Conservation (phyloP, 2,797 vertebrate genomes). For the Xiphophorus birchmanni region DNA sequence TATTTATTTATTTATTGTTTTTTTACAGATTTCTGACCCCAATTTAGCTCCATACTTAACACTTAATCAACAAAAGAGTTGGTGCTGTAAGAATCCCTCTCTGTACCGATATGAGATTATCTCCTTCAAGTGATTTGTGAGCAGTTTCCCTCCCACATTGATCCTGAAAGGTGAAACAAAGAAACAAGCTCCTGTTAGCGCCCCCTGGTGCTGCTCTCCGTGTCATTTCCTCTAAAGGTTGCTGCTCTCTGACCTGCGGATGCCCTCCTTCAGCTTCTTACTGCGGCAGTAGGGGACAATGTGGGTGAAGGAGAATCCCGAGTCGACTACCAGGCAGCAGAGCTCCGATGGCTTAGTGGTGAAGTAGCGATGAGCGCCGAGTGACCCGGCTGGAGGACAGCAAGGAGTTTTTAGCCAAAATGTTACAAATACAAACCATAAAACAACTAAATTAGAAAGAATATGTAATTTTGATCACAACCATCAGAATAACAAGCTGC, state of each 20-base stretch:
- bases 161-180: slow-evolving; percentile 79
- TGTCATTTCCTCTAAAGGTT: background rate
- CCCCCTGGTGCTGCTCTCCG: background rate
- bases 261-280: slow-evolving; percentile 95
- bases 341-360: slow-evolving; percentile 88
- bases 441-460: background rate
- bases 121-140: slow-evolving; percentile 98
- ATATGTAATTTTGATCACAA: background rate
- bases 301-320: slow-evolving; percentile 97
- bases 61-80: background rate
- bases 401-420: background rate
- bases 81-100: background rate
- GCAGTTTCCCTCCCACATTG: slow-evolving; percentile 95
- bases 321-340: slow-evolving; percentile 95
- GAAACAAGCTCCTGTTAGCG: background rate
- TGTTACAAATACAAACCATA: background rate
- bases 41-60: background rate
- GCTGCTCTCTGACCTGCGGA: slow-evolving; percentile 84
- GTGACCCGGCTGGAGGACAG: slow-evolving; percentile 86
- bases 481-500: background rate
- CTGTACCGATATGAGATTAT: slow-evolving; percentile 97
- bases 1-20: too few relatives aligned
- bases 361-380: slow-evolving; percentile 93
- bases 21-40: background rate
- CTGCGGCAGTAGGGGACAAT: slow-evolving; percentile 93